Conservation (phyloP, 2,888 invertebrate species). For the Megamerina dolium region DNA sequence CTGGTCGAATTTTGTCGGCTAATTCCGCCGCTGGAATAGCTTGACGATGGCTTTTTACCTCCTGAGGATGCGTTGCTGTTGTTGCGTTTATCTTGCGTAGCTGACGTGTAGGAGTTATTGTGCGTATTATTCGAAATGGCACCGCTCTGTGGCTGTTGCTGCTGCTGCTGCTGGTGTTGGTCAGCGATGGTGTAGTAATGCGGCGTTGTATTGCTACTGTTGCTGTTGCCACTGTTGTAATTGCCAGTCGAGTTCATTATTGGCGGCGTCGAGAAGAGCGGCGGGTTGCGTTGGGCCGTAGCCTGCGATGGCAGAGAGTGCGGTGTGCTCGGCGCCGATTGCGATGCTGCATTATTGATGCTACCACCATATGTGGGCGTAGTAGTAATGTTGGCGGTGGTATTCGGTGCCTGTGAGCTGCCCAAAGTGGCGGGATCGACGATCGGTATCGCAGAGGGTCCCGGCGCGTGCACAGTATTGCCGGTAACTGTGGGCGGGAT, state of each 20-base stretch:
- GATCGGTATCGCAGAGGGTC: slow-evolving; percentile 28
- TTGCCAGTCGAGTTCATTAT: slow-evolving; percentile 30
- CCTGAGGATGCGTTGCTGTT: slow-evolving; percentile 23
- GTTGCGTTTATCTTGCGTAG: slow-evolving; percentile 41
- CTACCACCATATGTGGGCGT: slow-evolving; percentile 14
- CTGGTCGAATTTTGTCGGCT: slow-evolving; percentile 22
- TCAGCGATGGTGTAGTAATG: slow-evolving; percentile 32
- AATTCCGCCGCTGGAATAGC: slow-evolving; percentile 18
- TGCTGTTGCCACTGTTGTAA: slow-evolving; percentile 28
- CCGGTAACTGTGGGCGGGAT: slow-evolving; percentile 19
- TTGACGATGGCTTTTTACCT: slow-evolving; percentile 16
- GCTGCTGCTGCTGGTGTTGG: too few relatives aligned
- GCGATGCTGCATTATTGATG: slow-evolving; percentile 34
- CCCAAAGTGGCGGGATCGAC: slow-evolving; percentile 24
- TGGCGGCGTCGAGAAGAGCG: slow-evolving; percentile 48
- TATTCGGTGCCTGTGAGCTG: slow-evolving; percentile 13
- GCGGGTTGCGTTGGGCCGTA: slow-evolving; percentile 35
- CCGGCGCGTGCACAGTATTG: slow-evolving; percentile 29
- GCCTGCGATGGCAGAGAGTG: slow-evolving; percentile 29
- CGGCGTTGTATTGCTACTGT: slow-evolving; percentile 37
- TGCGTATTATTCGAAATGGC: slow-evolving; percentile 16
- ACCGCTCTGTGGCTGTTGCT: too few relatives aligned
- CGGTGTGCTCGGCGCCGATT: slow-evolving; percentile 49
- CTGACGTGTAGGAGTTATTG: slow-evolving; percentile 19
- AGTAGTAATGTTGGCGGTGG: slow-evolving; percentile 8